These are phyloP conservation scores for Lycia hirtaria DNA, from an alignment of 2,888 invertebrate genomes.

Conservation along the genomic window DNA sequence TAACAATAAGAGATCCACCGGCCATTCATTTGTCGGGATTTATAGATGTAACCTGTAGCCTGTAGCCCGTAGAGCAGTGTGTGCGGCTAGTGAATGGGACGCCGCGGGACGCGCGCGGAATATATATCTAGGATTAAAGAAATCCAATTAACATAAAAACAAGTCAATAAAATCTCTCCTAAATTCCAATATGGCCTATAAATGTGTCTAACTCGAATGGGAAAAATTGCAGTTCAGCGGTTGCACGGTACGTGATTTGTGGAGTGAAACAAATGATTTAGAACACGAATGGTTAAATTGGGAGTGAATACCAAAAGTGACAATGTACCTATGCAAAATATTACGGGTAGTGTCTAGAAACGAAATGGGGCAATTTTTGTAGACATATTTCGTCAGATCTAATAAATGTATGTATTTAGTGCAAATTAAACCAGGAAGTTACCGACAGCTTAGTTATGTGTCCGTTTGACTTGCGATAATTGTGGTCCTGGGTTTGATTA, in stretches of 20 bases:
- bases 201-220: slow-evolving; percentile 61
- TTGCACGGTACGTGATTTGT: slow-evolving; percentile 41
- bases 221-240: slow-evolving; percentile 50
- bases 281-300: too few species aligned
- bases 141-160: slow-evolving; percentile 69
- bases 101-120: slow-evolving; percentile 18
- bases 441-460: too few species aligned
- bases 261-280: neutral
- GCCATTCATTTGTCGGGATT: slow-evolving; percentile 11
- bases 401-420: too few species aligned
- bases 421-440: too few species aligned
- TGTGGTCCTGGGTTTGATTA: too few species aligned
- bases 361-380: too few species aligned
- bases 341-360: too few species aligned
- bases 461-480: too few species aligned
- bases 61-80: neutral
- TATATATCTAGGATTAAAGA: slow-evolving; percentile 43
- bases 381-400: too few species aligned
- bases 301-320: too few species aligned
- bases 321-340: too few species aligned
- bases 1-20: slow-evolving; percentile 14
- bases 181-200: slow-evolving; percentile 68
- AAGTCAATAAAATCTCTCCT: slow-evolving; percentile 68
- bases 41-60: slow-evolving; percentile 2
- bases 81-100: slow-evolving; percentile 1